These are phyloP conservation scores for Pristionchus japonicus DNA, from an alignment of 2,888 invertebrate species.

Conservation along the genomic window DNA sequence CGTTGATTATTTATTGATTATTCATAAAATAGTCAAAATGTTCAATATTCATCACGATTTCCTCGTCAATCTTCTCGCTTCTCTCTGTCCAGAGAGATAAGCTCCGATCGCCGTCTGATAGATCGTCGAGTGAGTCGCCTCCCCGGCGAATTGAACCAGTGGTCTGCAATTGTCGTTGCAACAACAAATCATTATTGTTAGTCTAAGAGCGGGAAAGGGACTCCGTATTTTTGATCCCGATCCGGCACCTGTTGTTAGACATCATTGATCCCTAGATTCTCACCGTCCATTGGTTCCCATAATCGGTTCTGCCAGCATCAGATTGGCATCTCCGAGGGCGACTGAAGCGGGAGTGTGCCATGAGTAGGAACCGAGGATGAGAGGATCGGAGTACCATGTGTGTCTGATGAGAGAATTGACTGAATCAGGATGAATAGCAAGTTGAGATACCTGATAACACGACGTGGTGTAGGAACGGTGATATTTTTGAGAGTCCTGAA, in stretches of 20 bases:
- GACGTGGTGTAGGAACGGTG: not conserved
- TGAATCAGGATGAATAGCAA: not conserved
- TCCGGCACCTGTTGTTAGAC: too few relatives aligned
- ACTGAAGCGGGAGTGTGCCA: conserved; percentile 36
- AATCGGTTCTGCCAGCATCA: conserved; percentile 21
- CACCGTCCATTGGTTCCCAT: not conserved
- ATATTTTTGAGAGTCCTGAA: not conserved
- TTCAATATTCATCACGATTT: too few relatives aligned
- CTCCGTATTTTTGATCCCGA: too few relatives aligned
- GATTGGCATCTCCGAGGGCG: conserved; percentile 17
- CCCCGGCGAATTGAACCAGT: conserved; percentile 36
- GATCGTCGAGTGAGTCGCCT: conserved; percentile 37
- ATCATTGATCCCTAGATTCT: too few relatives aligned
- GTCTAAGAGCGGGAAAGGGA: too few relatives aligned
- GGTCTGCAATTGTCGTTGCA: conserved; percentile 39
- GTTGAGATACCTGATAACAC: conserved; percentile 1
- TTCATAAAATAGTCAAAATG: too few relatives aligned
- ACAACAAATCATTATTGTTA: too few relatives aligned
- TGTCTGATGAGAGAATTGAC: not conserved
- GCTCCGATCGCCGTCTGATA: conserved; percentile 42
- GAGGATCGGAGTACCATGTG: conserved; percentile 27
- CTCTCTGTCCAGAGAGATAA: conserved; percentile 27
- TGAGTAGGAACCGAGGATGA: conserved; percentile 45
- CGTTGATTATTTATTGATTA: too few relatives aligned
- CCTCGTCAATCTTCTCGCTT: conserved; percentile 30